phyloP scores from a whole-genome alignment of 2,797 vertebrate species.

The Manis crassicaudata region DNA sequence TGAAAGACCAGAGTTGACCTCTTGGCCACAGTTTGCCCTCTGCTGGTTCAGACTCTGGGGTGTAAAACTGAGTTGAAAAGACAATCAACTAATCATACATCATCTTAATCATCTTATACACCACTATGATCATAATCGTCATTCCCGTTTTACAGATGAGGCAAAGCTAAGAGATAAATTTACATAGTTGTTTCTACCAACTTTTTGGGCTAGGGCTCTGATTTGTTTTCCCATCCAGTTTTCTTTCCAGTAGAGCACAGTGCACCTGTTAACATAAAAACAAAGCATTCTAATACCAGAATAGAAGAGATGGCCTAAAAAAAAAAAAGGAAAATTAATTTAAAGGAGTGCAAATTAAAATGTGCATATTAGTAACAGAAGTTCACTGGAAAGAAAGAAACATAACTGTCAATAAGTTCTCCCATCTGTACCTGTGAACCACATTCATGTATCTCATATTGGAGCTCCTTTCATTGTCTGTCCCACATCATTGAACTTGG shows the following conservation, averaged over 20 bases:
- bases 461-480: neutral
- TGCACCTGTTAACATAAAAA: neutral
- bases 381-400: neutral
- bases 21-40: neutral
- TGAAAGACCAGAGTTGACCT: neutral
- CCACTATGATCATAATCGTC: too few species aligned
- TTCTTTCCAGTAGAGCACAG: neutral
- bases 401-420: neutral
- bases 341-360: neutral
- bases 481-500: neutral
- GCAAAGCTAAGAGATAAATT: neutral
- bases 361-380: neutral
- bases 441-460: neutral
- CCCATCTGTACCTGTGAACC: neutral
- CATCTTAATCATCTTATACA: neutral
- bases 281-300: neutral
- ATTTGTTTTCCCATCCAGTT: neutral
- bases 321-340: neutral
- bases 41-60: neutral
- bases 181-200: neutral
- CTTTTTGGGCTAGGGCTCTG: neutral
- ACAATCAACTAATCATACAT: neutral
- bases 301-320: neutral
- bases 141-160: neutral
- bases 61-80: neutral